Percentiles rank a stretch among this genome's conserved stretches.
Evolutionary conservation across 2,888 invertebrate genomes (phyloP).

Genomic region (Tetropium fuscum): DNA sequence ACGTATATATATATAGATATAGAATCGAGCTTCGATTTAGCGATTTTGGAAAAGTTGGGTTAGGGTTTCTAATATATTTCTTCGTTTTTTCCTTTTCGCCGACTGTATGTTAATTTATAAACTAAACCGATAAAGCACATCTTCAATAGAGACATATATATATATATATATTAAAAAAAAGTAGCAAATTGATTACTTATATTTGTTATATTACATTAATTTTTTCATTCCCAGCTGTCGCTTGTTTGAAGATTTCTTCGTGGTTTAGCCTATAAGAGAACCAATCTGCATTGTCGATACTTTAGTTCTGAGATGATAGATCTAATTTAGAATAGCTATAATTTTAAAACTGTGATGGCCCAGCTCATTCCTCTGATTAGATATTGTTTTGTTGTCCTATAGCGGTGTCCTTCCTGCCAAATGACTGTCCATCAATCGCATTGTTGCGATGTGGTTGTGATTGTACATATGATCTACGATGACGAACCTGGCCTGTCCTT

Average conservation of each 20-base stretch:
- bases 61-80: too few species aligned
- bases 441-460: slow-evolving; percentile 63
- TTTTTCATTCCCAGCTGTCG: neutral
- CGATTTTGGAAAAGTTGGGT: too few species aligned
- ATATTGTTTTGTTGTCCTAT: slow-evolving; percentile 51
- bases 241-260: neutral
- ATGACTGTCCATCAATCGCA: slow-evolving; percentile 58
- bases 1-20: too few species aligned
- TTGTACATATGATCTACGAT: slow-evolving; percentile 64
- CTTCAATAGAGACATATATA: too few species aligned
- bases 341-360: slow-evolving; percentile 56
- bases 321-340: slow-evolving; percentile 34
- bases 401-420: slow-evolving; percentile 56
- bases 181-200: neutral
- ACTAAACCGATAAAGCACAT: too few species aligned
- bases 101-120: too few species aligned
- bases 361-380: slow-evolving; percentile 57
- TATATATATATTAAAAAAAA: slow-evolving; percentile 1
- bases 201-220: neutral
- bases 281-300: slow-evolving; percentile 17
- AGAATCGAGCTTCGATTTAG: too few species aligned
- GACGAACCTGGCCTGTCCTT: slow-evolving; percentile 66
- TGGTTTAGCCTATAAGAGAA: neutral
- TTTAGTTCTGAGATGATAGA: slow-evolving; percentile 31
- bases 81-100: too few species aligned